A percentile compares a stretch with the other conserved stretches of the same genome.
These are phyloP conservation scores for Acrobasis consociella DNA, from an alignment of 2,888 invertebrate species.

Conservation along the genomic window DNA sequence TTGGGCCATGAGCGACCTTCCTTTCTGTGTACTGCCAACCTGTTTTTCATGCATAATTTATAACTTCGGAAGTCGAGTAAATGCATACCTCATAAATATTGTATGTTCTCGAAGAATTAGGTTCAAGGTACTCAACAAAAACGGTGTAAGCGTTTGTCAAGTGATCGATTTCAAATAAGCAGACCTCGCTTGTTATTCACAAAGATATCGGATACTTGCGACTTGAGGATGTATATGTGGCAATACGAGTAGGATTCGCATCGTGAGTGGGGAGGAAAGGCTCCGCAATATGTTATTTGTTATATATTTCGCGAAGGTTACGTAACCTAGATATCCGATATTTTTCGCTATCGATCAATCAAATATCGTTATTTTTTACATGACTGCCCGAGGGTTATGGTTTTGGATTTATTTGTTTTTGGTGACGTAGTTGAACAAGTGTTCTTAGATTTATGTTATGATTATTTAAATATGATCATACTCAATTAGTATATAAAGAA, in stretches of 20 bases:
- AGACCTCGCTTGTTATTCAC: constrained; percentile 17
- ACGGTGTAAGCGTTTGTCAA: constrained; percentile 16
- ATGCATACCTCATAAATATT: constrained; percentile 22
- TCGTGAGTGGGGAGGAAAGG: constrained; percentile 5
- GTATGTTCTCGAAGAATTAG: constrained; percentile 30
- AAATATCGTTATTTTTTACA: constrained; percentile 11
- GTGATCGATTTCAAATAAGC: constrained; percentile 21
- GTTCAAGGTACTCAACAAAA: constrained; percentile 11
- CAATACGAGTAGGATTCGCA: constrained; percentile 9
- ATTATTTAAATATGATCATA: no score
- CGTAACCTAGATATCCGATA: constrained; percentile 13
- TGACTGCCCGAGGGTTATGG: no score
- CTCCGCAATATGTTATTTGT: constrained; percentile 14
- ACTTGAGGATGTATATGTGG: constrained; percentile 13
- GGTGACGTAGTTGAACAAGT: no score
- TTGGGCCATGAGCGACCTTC: constrained; percentile 12
- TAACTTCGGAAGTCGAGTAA: constrained; percentile 24
- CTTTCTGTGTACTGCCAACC: constrained; percentile 16
- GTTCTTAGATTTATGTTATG: no score
- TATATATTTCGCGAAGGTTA: constrained; percentile 14
- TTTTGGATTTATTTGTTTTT: no score
- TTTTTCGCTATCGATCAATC: constrained; percentile 10
- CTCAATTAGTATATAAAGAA: no score
- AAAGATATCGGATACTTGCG: constrained; percentile 9
- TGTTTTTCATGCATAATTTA: constrained; percentile 30